Evolutionary conservation across 2,888 invertebrate genomes (phyloP), one percentile per base, ranked within the genome.

Genomic region (Thymelicus lineola): DNA sequence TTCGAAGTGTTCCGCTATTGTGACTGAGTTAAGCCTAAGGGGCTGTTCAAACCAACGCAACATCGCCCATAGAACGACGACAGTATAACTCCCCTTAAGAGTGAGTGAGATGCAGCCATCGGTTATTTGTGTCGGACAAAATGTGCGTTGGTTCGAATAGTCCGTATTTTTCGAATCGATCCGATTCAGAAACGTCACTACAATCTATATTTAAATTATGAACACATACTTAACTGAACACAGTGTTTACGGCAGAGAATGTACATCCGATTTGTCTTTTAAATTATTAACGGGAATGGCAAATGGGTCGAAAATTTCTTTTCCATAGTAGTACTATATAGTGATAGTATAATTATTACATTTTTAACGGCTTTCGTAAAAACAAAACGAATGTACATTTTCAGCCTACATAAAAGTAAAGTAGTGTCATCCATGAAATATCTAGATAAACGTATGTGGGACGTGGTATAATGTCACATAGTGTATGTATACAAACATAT

Each of bases 181-280:
- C 36, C 65, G 46, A 68, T 63, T 64, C 69, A 55, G 69, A 71
- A 72, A 72, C 69, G 60, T 67, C 64, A 76, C 80, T 79, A 69
- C 62, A 80, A 80, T 81, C 84, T 83, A 83, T 75, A 78, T 72
- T 74, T 77, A 85, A 80, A 84, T 82, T 86, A 80, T 91, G 90
- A 91, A 90, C 90, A 91, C 91, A 90, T 88, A 87, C 76, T 80
- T 69, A 83, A 84, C 80, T 90, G 89, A 90, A 90, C 89, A 90
- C 89, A 87, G 85, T 82, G 81, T 82, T 78, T 79, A 68, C 70
- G 53, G 64, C 70, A 20, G 63, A 58, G 48, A 69, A 65, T 71
- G 59, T 65, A 67, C 50, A 71, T 59, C 63, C 45, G 36, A 53
- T 58, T 63, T 46, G 20, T 58, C 10, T 55, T 69, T 69, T 45